phyloP scores from a whole-genome alignment of 2,113 vertebrate genomes.

The Trematomus loennbergii region DNA sequence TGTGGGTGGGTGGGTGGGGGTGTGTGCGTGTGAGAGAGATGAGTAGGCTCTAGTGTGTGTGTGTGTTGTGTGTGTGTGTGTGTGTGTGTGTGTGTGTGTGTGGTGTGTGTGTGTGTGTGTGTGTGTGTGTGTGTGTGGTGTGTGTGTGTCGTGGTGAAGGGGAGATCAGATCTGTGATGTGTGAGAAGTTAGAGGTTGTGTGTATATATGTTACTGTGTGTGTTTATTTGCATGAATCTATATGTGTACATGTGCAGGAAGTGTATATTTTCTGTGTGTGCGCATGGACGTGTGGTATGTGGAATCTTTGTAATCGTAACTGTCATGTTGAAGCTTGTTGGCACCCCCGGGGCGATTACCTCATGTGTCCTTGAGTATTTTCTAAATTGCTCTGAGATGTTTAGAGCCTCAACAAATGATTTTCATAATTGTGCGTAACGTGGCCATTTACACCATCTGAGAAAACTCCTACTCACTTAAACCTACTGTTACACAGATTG shows the following conservation, averaged over 20 bases:
- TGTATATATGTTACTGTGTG: conserved; percentile 50
- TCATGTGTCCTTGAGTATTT: conserved; percentile 73
- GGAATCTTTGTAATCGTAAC: conserved; percentile 85
- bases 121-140: too few species aligned
- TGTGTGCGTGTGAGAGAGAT: too few species aligned
- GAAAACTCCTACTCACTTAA: conserved; percentile 64
- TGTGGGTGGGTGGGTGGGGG: too few species aligned
- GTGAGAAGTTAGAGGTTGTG: conserved; percentile 41
- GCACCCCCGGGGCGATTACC: conserved; percentile 71
- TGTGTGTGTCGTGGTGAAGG: conserved; percentile 30
- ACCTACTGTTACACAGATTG: conserved; percentile 28
- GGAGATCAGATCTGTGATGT: conserved; percentile 46
- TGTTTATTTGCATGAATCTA: conserved; percentile 70
- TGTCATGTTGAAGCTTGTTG: conserved; percentile 66
- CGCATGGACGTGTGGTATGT: conserved; percentile 15
- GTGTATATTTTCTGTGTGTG: conserved; percentile 61
- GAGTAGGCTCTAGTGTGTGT: too few species aligned
- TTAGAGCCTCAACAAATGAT: conserved; percentile 68
- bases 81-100: too few species aligned
- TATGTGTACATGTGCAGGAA: conserved; percentile 41
- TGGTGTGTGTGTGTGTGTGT: too few species aligned
- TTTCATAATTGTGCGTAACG: conserved; percentile 64
- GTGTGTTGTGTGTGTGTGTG: too few species aligned
- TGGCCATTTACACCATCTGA: conserved; percentile 58
- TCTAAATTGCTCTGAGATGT: conserved; percentile 74